Evolutionary conservation across 2,113 vertebrate genomes (phyloP), one percentile per base, ranked within the genome.

Genomic region (Dasyornis broadbenti): DNA sequence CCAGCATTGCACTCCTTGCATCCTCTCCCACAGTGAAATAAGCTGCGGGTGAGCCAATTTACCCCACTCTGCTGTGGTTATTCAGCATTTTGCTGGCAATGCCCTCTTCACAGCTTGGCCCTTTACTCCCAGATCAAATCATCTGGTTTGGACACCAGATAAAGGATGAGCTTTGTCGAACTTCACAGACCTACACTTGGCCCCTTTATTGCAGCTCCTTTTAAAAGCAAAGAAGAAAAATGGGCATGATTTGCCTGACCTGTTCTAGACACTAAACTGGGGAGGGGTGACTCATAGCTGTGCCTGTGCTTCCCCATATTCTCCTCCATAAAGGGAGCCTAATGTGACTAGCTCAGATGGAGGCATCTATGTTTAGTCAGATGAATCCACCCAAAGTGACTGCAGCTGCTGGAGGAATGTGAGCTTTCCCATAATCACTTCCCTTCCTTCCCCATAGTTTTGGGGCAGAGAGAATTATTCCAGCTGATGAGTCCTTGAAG

Each of bases 371-470:
- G 86, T 90, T 96, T 77, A 89, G 89, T 92, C 86, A 92, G 89
- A 94, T 90, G 86, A 95, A 95, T 93, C 92, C 94, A 95, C 86
- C 91, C 86, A 89, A 92, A 89, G 70, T 4, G 84, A 69, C 66
- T 95, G 91, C 94, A 97, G 94, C 89, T 96, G 94, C 95, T 76
- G 63, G 75, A 95, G 87, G 66, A 95, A 92, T 77, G 37, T 65
- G 89, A 95, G 78, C 53, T 89, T 91, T 95, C 75, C 69, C 82
- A 75, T 89, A 94, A 89, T 91, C 13, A 2, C 27, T 95, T 94
- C 81, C 82, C 81, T 95, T 95, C 86, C 84, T 76, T 95, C 93
- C 84, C 84, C 61, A 72, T 63, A 93, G 75, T 91, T 96, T 92
- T 95, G 85, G 92, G 82, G 71, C 63, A 95, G 82, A 90, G 49